Conservation (phyloP, 2,888 invertebrate genomes). For the Ectobius pallidus region DNA sequence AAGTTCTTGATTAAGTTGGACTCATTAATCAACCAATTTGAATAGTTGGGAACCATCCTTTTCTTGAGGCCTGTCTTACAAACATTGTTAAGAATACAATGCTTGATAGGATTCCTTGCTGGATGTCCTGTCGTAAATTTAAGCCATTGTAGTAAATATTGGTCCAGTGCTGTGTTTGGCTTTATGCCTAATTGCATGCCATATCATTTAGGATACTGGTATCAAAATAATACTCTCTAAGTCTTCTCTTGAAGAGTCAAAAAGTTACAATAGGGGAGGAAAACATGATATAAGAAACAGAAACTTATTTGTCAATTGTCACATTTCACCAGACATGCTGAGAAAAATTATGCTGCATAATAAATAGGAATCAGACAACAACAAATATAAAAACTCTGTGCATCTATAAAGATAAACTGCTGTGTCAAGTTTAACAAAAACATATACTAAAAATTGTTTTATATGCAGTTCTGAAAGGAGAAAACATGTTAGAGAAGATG, state of each 20-base stretch:
- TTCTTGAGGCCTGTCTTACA: not conserved
- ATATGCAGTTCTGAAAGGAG: slow-evolving; percentile 24
- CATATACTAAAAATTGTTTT: slow-evolving; percentile 30
- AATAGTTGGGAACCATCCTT: not conserved
- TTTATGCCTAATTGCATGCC: slow-evolving; percentile 15
- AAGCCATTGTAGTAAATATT: slow-evolving; percentile 19
- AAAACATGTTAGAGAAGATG: slow-evolving; percentile 14
- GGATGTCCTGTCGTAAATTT: slow-evolving; percentile 9
- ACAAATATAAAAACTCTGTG: slow-evolving; percentile 33
- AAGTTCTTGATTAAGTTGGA: too few relatives aligned
- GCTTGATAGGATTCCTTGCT: not conserved
- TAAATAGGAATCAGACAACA: slow-evolving; percentile 29
- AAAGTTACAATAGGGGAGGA: slow-evolving; percentile 12
- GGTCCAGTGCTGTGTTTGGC: slow-evolving; percentile 16
- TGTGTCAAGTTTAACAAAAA: slow-evolving; percentile 32
- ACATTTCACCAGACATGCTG: slow-evolving; percentile 28
- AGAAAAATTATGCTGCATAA: slow-evolving; percentile 10
- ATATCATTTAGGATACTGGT: not conserved
- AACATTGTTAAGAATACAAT: not conserved
- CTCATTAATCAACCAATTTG: too few relatives aligned
- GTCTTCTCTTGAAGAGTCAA: slow-evolving; percentile 16
- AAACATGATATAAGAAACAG: slow-evolving; percentile 8
- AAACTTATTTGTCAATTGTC: slow-evolving; percentile 36
- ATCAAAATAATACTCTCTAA: slow-evolving; percentile 6
- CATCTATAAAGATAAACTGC: slow-evolving; percentile 32